Percentiles rank a stretch among this genome's conserved stretches.
phyloP scores from a whole-genome alignment of 2,113 vertebrate genomes.

The Struthidea cinerea region DNA sequence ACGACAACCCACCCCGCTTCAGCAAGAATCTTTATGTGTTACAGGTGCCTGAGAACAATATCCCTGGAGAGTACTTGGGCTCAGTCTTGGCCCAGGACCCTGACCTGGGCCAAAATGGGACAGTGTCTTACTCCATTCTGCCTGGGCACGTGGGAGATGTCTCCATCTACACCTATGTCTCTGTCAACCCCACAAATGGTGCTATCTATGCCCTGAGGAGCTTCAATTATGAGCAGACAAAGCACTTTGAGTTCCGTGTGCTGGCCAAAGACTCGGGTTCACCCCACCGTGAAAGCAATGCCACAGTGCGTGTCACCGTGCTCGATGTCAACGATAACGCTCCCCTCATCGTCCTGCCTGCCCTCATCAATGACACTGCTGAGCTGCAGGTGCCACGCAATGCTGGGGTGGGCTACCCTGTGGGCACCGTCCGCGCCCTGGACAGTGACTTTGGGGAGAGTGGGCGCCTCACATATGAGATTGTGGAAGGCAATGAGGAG shows the following conservation, averaged over 20 bases:
- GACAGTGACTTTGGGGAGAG: constrained; percentile 98
- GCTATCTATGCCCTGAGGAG: constrained; percentile 96
- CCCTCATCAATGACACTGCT: constrained; percentile 92
- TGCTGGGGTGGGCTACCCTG: constrained; percentile 91
- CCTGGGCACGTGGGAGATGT: constrained; percentile 94
- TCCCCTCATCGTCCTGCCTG: constrained; percentile 89
- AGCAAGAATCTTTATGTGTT: constrained; percentile 93
- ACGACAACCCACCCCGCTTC: constrained; percentile 94
- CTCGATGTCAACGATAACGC: constrained; percentile 98
- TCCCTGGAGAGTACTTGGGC: constrained; percentile 94
- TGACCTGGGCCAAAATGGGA: constrained; percentile 94
- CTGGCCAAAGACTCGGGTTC: constrained; percentile 93
- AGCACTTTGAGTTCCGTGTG: constrained; percentile 96
- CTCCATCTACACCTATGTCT: constrained; percentile 96
- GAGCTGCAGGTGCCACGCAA: constrained; percentile 96
- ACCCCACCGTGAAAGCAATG: constrained; percentile 93
- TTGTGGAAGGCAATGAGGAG: constrained; percentile 95
- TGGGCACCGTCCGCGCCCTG: constrained; percentile 90
- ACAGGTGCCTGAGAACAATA: constrained; percentile 97
- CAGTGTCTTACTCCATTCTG: constrained; percentile 93
- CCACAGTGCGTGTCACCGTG: constrained; percentile 89
- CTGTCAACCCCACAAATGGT: constrained; percentile 95
- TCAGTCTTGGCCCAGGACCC: constrained; percentile 94
- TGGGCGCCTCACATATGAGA: constrained; percentile 93
- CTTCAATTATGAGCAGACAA: constrained; percentile 98